These are phyloP conservation scores for Hypena proboscidalis DNA, from an alignment of 2,888 invertebrate genomes.

Conservation along the genomic window DNA sequence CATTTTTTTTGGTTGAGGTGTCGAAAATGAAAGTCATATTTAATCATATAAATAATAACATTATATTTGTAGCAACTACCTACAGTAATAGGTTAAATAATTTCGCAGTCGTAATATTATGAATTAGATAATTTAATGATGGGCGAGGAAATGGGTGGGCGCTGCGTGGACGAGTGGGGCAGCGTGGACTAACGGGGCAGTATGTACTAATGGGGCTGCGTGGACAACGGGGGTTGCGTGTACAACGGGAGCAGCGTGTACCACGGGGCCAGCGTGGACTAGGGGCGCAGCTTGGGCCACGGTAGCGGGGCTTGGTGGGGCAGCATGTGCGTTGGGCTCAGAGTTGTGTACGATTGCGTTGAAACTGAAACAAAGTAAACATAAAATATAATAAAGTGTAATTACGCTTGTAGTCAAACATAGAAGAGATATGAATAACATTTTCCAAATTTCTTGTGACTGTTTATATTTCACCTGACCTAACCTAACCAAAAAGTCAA, in stretches of 20 bases:
- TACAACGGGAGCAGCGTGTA: constrained; percentile 44
- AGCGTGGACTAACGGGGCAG: constrained; percentile 34
- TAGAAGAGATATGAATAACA: no score
- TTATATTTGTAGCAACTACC: constrained; percentile 49
- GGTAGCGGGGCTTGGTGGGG: constrained; percentile 49
- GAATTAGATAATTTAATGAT: constrained; percentile 60
- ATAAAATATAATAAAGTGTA: no score
- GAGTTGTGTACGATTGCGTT: constrained; percentile 79
- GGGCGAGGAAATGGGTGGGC: constrained; percentile 56
- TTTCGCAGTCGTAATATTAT: constrained; percentile 14
- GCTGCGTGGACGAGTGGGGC: constrained; percentile 41
- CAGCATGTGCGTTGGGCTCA: constrained; percentile 63
- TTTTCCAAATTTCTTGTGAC: no score
- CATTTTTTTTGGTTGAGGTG: no score
- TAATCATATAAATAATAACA: constrained; percentile 52
- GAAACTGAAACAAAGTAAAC: constrained; percentile 70
- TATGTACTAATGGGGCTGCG: constrained; percentile 26
- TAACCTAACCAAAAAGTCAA: no score
- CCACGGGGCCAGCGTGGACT: constrained; percentile 47
- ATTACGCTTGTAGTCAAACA: no score
- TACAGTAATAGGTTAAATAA: constrained; percentile 45
- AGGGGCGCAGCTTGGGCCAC: constrained; percentile 31
- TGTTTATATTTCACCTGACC: no score
- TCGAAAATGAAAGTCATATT: neutral
- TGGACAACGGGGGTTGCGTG: constrained; percentile 42